Conservation (phyloP, 2,888 invertebrate genomes). For the Gasteruption jaculator region DNA sequence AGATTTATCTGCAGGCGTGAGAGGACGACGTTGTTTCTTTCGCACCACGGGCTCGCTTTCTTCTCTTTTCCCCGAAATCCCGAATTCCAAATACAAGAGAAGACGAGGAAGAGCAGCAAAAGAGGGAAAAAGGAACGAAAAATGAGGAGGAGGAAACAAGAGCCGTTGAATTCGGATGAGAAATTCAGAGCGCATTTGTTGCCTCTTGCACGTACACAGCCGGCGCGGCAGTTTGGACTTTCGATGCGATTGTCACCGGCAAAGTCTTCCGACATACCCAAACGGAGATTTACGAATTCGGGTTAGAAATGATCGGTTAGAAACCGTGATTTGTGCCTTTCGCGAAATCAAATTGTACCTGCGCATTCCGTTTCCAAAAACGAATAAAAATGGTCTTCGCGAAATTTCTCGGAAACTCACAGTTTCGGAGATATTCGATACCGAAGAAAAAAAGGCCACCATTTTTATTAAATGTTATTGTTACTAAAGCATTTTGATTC, state of each 20-base stretch:
- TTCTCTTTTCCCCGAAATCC: slow-evolving; percentile 16
- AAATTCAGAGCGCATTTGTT: slow-evolving; percentile 28
- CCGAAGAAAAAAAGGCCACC: too few relatives aligned
- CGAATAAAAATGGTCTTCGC: too few relatives aligned
- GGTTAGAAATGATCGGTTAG: slow-evolving; percentile 19
- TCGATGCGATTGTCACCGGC: too few relatives aligned
- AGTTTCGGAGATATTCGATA: too few relatives aligned
- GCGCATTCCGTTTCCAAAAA: too few relatives aligned
- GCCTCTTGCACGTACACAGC: slow-evolving; percentile 20
- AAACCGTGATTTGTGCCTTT: too few relatives aligned
- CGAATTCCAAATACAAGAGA: slow-evolving; percentile 26
- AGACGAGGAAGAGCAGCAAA: background rate
- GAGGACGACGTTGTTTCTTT: slow-evolving; percentile 25
- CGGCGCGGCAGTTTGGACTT: too few relatives aligned
- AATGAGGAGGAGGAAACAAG: slow-evolving; percentile 2
- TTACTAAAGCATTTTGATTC: too few relatives aligned
- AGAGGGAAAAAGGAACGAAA: slow-evolving; percentile 2
- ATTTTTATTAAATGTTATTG: too few relatives aligned
- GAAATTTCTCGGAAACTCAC: too few relatives aligned
- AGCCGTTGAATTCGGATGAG: slow-evolving; percentile 25
- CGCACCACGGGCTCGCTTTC: slow-evolving; percentile 18
- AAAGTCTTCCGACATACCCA: too few relatives aligned
- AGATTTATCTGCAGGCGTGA: slow-evolving; percentile 36
- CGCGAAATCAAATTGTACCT: too few relatives aligned
- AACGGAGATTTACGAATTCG: slow-evolving; percentile 28